Evolutionary conservation across 1,140 invertebrate species (phyloP), one percentile per base, ranked within the genome.

Genomic region (Cecropterus lyciades): DNA sequence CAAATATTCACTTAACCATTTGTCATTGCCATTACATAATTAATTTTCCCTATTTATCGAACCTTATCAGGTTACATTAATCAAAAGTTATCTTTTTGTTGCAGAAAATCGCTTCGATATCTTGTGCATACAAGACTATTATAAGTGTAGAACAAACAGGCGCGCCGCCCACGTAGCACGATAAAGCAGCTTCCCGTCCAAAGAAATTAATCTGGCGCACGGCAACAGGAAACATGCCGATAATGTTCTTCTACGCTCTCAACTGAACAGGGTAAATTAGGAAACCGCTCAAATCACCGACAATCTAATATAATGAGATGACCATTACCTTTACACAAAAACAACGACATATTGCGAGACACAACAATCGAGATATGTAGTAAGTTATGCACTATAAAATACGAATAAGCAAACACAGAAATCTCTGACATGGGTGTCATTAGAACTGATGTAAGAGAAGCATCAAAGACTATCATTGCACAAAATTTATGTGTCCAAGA

Each of bases 101-200:
- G 79, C 88, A 91, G 88, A 88, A 74, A 79, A 89, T 85, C 80
- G 79, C 84, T 87, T 79, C 77, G 70, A 85, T 89, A 87, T 88
- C 85, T 85, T 86, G 82, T 88, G 73, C 72, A 85, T 71, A 88
- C 88, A 88, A 89, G 87, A 84, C 84, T 85, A 86, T 87, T 88
- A 83, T 79, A 85, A 87, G 87, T 85, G 75, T 73, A 79, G 74
- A 82, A 78, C 79, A 85, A 88, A 89, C 82, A 89, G 71, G 72
- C 73, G 52, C 72, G 67, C 84, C 85, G 79, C 86, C 85, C 84
- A 88, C 85, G 79, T 76, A 55, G 75, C 65, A 53, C 73, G 82
- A 87, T 89, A 87, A 82, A 77, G 73, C 73, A 78, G 79, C 83
- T 78, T 85, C 85, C 82, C 83, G 81, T 82, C 81, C 73, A 79